Conservation (phyloP, 2,797 vertebrate species). For the Sebastes variabilis region DNA sequence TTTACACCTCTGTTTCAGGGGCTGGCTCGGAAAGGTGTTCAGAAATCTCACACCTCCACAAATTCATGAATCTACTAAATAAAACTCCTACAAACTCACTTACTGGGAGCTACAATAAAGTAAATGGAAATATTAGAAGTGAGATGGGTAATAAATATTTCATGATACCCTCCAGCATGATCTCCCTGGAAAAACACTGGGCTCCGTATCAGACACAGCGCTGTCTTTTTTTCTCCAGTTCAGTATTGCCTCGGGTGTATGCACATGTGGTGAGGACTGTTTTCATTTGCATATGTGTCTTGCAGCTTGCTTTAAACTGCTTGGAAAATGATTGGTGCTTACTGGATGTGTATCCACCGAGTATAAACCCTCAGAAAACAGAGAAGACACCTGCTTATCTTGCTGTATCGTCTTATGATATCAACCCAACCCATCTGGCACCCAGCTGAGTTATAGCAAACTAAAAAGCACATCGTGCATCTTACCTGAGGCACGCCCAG, state of each 20-base stretch:
- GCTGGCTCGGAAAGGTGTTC: constrained; percentile 37
- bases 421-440: neutral
- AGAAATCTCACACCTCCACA: constrained; percentile 65
- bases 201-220: constrained; percentile 14
- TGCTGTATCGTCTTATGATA: neutral
- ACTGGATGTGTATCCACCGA: neutral
- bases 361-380: constrained; percentile 1
- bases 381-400: neutral
- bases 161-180: constrained; percentile 53
- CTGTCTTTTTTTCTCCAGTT: neutral
- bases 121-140: constrained; percentile 59
- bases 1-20: constrained; percentile 64
- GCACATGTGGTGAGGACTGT: constrained; percentile 16
- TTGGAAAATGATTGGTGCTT: constrained; percentile 5
- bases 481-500: constrained; percentile 93
- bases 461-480: neutral
- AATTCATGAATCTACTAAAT: constrained; percentile 51
- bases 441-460: neutral
- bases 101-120: constrained; percentile 57
- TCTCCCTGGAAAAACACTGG: constrained; percentile 39
- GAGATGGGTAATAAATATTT: constrained; percentile 71
- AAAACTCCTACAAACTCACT: constrained; percentile 55
- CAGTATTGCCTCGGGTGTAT: constrained; percentile 16
- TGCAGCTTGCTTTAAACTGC: constrained; percentile 6
- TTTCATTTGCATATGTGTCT: constrained; percentile 30